Base-by-base conservation (phyloP, 2,797 vertebrate genomes). In the Alca torda region DNA sequence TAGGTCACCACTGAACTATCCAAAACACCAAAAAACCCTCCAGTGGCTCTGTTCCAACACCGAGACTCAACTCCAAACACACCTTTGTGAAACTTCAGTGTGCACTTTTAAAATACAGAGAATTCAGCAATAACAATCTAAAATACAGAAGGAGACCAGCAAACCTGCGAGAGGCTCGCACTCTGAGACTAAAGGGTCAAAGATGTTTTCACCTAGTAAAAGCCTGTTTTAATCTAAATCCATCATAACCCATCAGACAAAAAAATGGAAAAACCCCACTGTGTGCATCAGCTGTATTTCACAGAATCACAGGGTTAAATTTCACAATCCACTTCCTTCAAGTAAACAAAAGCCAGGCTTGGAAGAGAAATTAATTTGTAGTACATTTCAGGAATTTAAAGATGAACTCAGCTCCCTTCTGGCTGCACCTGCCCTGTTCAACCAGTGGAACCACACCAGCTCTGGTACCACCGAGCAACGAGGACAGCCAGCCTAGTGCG, bases 31-130 rank as follows among this genome's bases (percentile, higher is more conserved):
- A 18, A 15, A 46, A 25, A 10, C 9, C 7, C 30, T 28, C 11
- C 31, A 8, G 14, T 0, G 3, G 68, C 56, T 51, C 56, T 1
- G 5, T 1, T 53, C 84, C 72, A 35, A 31, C 31, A 13, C 1
- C 0, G 0, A 17, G 2, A 28, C 33, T 17, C 16, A 8, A 17
- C 53, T 20, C 72, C 76, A 26, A 24, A 13, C 30, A 13, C 37
- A 6, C 17, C 50, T 6, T 3, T 2, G 4, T 5, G 35, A 56
- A 74, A 19, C 26, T 21, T 13, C 41, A 11, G 17, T 0, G 13
- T 2, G 15, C 4, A 28, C 57, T 57, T 25, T 30, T 21, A 24
- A 41, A 2, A 3, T 1, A 5, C 16, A 17, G 30, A 18, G 31
- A 31, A 41, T 39, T 31, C n/a, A 61, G 37, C 76, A 51, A 50